Percentiles rank a stretch among this genome's conserved stretches.
Conservation (phyloP, 2,888 invertebrate species). For the Hoplodrina blanda region DNA sequence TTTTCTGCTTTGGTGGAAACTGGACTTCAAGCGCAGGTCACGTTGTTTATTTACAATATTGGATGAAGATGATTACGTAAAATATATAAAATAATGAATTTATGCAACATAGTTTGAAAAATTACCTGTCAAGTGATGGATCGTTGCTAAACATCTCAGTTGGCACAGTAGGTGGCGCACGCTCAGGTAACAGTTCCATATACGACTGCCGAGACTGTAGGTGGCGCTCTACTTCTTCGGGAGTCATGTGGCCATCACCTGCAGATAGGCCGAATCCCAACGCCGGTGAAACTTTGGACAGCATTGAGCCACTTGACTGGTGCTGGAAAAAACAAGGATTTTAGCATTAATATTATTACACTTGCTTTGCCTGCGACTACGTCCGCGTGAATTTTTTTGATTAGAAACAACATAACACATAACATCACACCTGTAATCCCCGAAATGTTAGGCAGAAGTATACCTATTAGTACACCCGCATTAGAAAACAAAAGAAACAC, state of each 20-base stretch:
- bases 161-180: conserved; percentile 97
- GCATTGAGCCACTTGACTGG: conserved; percentile 86
- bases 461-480: too few species aligned
- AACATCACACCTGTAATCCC: too few species aligned
- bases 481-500: too few species aligned
- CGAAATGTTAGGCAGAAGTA: too few species aligned
- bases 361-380: too few species aligned
- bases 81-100: too few species aligned
- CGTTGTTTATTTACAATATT: too few species aligned
- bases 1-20: too few species aligned
- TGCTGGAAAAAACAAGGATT: conserved; percentile 79
- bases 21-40: too few species aligned
- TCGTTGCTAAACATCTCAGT: conserved; percentile 99
- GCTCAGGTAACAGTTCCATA: conserved; percentile 95
- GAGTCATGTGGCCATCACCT: conserved; percentile 96
- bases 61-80: too few species aligned
- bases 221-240: conserved; percentile 97
- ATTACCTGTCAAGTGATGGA: conserved; percentile 95
- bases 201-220: conserved; percentile 95
- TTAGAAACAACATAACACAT: too few species aligned
- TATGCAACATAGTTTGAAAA: background rate
- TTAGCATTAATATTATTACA: background rate
- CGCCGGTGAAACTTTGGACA: conserved; percentile 90
- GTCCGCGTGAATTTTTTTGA: too few species aligned
- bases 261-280: conserved; percentile 82